These are phyloP conservation scores for Bradysia coprophila DNA, from an alignment of 1,140 invertebrate genomes.

Conservation along the genomic window DNA sequence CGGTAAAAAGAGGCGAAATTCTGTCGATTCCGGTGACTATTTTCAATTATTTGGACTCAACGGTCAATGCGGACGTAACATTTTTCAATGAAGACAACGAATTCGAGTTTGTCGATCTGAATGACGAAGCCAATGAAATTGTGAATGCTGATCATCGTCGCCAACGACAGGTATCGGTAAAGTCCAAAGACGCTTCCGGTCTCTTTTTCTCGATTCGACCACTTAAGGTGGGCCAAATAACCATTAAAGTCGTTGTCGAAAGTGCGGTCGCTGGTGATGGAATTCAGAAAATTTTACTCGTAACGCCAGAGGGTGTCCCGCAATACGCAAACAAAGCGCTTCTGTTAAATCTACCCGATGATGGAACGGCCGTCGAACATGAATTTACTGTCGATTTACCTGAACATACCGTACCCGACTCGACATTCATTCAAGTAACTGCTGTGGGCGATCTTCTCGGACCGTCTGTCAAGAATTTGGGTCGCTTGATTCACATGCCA, in stretches of 20 bases:
- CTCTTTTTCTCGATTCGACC: conserved; percentile 76
- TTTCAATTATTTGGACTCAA: conserved; percentile 31
- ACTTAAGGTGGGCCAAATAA: conserved; percentile 49
- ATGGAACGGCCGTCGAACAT: too few relatives aligned
- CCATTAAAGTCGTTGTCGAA: conserved; percentile 52
- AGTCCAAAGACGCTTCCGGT: too few relatives aligned
- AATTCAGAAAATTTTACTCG: conserved; percentile 46
- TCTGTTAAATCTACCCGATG: conserved; percentile 49
- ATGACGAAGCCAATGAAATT: conserved; percentile 16
- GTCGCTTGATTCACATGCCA: conserved; percentile 63
- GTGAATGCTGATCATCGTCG: too few relatives aligned
- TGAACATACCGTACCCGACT: conserved; percentile 45
- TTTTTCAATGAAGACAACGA: conserved; percentile 62
- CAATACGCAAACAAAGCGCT: conserved; percentile 57
- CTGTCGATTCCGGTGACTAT: conserved; percentile 17
- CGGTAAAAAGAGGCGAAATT: conserved; percentile 52
- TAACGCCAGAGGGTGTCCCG: too few relatives aligned
- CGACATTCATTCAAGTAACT: conserved; percentile 45
- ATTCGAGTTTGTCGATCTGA: conserved; percentile 54
- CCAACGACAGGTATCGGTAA: too few relatives aligned
- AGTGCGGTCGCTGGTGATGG: conserved; percentile 50
- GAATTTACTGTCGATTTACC: conserved; percentile 51
- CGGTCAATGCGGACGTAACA: conserved; percentile 59
- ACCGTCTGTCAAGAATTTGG: conserved; percentile 51
- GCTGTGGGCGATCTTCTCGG: conserved; percentile 56